Evolutionary conservation across 2,113 vertebrate species (phyloP).

Genomic region (Suricata suricatta): DNA sequence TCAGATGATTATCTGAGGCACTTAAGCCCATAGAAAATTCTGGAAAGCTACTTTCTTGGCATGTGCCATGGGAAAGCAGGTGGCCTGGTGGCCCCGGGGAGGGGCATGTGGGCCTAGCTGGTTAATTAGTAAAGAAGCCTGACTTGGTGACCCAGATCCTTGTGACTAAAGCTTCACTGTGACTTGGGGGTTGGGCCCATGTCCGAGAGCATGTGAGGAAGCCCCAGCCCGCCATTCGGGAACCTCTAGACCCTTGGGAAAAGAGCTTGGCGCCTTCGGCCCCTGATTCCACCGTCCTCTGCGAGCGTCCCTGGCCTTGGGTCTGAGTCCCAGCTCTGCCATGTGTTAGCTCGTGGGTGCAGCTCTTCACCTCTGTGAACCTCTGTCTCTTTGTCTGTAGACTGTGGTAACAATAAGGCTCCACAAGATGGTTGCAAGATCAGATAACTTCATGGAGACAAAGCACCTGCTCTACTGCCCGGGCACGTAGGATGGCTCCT

Average conservation of each 20-base stretch:
- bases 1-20: not conserved
- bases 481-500: accelerated
- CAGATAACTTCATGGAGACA: not conserved
- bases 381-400: not conserved
- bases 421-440: not conserved
- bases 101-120: not conserved
- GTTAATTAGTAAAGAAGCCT: not conserved
- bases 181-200: not conserved
- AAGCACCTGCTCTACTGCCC: not conserved
- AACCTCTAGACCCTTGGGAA: not conserved
- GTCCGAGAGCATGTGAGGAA: not conserved
- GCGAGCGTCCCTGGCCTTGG: not conserved
- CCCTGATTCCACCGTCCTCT: not conserved
- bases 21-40: not conserved
- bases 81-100: not conserved
- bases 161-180: not conserved
- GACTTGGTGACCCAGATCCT: not conserved
- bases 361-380: not conserved
- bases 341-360: not conserved
- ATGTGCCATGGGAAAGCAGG: not conserved
- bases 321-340: not conserved
- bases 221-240: no score
- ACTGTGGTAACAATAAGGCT: not conserved
- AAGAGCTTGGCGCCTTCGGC: not conserved
- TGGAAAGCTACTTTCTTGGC: not conserved